Percentiles rank a stretch among this genome's conserved stretches.
Evolutionary conservation across 2,888 invertebrate species (phyloP).

Genomic region (Meloe dianella): DNA sequence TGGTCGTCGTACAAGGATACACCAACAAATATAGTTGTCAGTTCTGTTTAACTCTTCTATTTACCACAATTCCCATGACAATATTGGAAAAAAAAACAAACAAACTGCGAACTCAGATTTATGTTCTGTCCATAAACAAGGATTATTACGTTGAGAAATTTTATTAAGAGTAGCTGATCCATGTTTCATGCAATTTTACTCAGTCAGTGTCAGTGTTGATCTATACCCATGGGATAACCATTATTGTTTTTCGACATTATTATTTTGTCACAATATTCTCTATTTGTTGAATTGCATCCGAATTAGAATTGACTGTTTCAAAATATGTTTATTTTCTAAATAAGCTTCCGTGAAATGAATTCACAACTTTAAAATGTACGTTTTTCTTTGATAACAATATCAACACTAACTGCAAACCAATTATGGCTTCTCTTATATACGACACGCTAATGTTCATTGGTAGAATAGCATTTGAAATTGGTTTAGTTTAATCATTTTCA

Average conservation of each 20-base stretch:
- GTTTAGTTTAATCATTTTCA: not conserved
- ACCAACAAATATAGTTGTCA: not conserved
- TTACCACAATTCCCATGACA: no score
- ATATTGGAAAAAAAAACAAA: no score
- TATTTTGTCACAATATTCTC: not conserved
- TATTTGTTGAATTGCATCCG: no score
- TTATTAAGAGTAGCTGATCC: conserved; percentile 7
- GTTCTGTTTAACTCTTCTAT: not conserved
- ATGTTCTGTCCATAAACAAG: conserved; percentile 14
- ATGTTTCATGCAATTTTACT: conserved; percentile 14
- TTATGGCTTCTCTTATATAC: not conserved
- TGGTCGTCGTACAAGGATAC: not conserved
- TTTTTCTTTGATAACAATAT: no score
- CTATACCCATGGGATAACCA: not conserved
- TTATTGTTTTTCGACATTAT: not conserved
- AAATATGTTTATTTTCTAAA: no score
- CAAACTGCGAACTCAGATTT: conserved; percentile 12
- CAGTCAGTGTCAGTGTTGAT: not conserved
- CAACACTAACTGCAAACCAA: not conserved
- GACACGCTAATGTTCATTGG: conserved; percentile 4
- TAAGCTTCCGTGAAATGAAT: no score
- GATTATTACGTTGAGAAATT: conserved; percentile 15
- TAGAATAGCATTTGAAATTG: no score
- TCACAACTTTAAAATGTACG: no score
- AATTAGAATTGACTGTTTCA: no score